These are phyloP conservation scores for Limenitis camilla DNA, from an alignment of 2,888 invertebrate species.

Conservation along the genomic window DNA sequence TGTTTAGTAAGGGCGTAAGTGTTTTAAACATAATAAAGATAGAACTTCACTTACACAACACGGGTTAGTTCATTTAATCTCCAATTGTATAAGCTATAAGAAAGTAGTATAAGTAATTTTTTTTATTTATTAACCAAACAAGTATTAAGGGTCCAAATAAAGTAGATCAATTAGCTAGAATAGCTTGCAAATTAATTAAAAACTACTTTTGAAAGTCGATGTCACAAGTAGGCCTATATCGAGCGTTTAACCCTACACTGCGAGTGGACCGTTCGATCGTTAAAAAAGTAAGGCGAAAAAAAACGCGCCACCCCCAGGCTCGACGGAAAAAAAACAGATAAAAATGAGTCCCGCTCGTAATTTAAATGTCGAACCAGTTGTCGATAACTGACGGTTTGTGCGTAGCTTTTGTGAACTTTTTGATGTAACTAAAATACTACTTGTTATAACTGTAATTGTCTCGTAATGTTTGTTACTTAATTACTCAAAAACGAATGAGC, in stretches of 20 bases:
- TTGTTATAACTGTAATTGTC: no score
- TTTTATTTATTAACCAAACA: no score
- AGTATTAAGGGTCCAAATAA: background rate
- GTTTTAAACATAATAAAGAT: no score
- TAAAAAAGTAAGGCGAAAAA: conserved; percentile 52
- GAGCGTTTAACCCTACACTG: conserved; percentile 57
- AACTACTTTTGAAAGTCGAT: conserved; percentile 26
- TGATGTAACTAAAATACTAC: no score
- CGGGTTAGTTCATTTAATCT: no score
- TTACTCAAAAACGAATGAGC: no score
- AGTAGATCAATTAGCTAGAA: conserved; percentile 21
- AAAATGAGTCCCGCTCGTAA: conserved; percentile 65
- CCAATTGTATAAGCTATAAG: no score
- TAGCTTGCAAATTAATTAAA: conserved; percentile 24
- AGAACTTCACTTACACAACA: no score
- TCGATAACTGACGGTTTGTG: conserved; percentile 50
- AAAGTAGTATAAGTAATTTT: no score
- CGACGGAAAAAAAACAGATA: conserved; percentile 62
- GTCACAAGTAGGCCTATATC: conserved; percentile 39
- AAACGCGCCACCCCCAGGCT: conserved; percentile 64
- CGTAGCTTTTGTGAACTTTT: conserved; percentile 26
- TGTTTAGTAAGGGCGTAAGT: no score
- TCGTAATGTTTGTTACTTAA: no score
- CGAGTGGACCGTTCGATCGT: conserved; percentile 46
- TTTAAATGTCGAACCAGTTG: conserved; percentile 68